A percentile compares a stretch with the other conserved stretches of the same genome.
Conservation (phyloP, 2,797 vertebrate species). For the Ibycter americanus region DNA sequence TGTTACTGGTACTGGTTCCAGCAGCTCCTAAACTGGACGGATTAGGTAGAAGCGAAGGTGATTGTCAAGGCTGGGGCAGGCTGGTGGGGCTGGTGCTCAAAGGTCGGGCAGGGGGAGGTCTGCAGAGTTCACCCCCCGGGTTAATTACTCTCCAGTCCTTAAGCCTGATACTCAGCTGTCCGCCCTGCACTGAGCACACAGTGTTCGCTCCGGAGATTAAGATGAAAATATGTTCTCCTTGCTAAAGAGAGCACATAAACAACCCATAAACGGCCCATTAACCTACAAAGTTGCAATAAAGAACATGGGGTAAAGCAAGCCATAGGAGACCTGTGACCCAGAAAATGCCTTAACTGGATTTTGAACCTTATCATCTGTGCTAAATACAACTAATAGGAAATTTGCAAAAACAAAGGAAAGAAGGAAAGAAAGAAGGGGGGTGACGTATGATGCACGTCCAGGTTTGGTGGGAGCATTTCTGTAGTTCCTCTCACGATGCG, state of each 20-base stretch:
- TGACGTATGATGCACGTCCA: rapidly evolving
- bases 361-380: not conserved
- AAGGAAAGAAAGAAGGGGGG: not conserved
- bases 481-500: rapidly evolving
- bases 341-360: slow-evolving; percentile 47
- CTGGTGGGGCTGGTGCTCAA: not conserved
- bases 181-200: not conserved
- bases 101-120: not conserved
- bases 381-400: not conserved
- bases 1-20: rapidly evolving
- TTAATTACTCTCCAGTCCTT: slow-evolving; percentile 26
- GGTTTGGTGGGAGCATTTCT: not conserved
- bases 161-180: not conserved
- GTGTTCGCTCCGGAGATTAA: not conserved
- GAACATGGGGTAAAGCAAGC: not conserved
- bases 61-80: not conserved
- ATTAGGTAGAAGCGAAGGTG: not conserved
- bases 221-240: slow-evolving; percentile 60
- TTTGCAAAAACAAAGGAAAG: not conserved
- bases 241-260: slow-evolving; percentile 58
- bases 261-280: slow-evolving; percentile 68
- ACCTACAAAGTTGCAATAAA: slow-evolving; percentile 34
- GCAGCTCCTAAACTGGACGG: not conserved
- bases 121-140: not conserved
- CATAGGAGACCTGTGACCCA: slow-evolving; percentile 57